Evolutionary conservation across 2,888 invertebrate genomes (phyloP).

Genomic region (Dermolepida albohirtum): DNA sequence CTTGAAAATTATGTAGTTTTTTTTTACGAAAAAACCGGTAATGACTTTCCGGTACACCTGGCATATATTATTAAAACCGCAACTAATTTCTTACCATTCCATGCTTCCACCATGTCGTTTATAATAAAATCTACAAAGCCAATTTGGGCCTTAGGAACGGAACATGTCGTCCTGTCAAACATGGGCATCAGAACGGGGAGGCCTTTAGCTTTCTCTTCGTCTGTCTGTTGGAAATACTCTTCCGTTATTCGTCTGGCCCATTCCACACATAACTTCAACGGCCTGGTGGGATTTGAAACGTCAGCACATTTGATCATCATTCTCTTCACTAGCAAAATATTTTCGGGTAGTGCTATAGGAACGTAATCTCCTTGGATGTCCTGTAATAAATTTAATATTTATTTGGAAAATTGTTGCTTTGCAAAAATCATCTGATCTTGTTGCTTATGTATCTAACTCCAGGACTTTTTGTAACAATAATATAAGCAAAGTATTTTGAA

Average conservation of each 20-base stretch:
- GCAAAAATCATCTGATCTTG: too few species aligned
- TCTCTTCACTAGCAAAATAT: constrained; percentile 86
- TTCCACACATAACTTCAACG: constrained; percentile 84
- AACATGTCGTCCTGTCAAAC: constrained; percentile 95
- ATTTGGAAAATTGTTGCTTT: too few species aligned
- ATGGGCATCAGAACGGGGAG: constrained; percentile 98
- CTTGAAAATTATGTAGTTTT: too few species aligned
- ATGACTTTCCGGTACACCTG: too few species aligned
- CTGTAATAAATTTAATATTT: constrained; percentile 11
- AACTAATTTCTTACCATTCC: constrained; percentile 78
- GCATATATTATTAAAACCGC: too few species aligned
- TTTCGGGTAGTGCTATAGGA: constrained; percentile 77
- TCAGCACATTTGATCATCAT: constrained; percentile 99
- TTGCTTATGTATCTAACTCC: too few species aligned
- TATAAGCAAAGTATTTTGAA: too few species aligned
- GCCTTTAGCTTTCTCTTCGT: constrained; percentile 90
- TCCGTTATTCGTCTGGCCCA: constrained; percentile 97
- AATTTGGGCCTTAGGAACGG: constrained; percentile 97
- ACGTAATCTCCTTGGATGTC: constrained; percentile 58
- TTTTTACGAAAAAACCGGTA: too few species aligned
- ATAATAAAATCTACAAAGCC: constrained; percentile 98
- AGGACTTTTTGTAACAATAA: too few species aligned
- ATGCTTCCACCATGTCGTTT: constrained; percentile 97
- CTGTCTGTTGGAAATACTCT: constrained; percentile 98
- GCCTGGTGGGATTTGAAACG: constrained; percentile 95